A percentile compares a stretch with the other conserved stretches of the same genome.
phyloP scores from a whole-genome alignment of 2,888 invertebrate genomes.

The Callinectes sapidus region DNA sequence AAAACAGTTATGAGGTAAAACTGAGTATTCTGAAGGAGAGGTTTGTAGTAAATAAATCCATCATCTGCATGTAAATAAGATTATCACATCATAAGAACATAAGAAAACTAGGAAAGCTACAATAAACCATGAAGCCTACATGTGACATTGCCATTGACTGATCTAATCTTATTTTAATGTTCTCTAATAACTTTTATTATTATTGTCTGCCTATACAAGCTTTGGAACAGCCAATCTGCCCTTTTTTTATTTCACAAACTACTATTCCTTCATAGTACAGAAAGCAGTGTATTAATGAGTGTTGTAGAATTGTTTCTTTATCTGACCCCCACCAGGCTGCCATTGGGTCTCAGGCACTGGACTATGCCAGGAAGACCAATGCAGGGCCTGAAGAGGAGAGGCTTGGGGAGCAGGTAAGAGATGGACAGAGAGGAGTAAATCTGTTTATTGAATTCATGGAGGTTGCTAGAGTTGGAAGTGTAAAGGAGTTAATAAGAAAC shows the following conservation, averaged over 20 bases:
- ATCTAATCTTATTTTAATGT: no score
- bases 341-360: conserved; percentile 54
- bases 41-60: no score
- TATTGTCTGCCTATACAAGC: not conserved
- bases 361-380: conserved; percentile 44
- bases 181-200: not conserved
- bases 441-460: not conserved
- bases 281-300: not conserved
- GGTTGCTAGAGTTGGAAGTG: not conserved
- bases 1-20: no score
- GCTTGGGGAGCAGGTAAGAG: conserved; percentile 49
- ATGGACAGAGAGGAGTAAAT: not conserved
- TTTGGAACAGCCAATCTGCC: no score
- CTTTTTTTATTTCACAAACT: no score
- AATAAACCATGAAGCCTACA: no score
- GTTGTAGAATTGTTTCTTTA: not conserved
- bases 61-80: no score
- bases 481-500: not conserved
- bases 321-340: conserved; percentile 38
- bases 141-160: no score
- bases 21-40: no score
- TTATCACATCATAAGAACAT: no score
- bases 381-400: conserved; percentile 46
- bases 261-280: not conserved
- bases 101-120: no score